Conservation (phyloP, 2,797 vertebrate genomes). For the Pseudopleuronectes americanus region DNA sequence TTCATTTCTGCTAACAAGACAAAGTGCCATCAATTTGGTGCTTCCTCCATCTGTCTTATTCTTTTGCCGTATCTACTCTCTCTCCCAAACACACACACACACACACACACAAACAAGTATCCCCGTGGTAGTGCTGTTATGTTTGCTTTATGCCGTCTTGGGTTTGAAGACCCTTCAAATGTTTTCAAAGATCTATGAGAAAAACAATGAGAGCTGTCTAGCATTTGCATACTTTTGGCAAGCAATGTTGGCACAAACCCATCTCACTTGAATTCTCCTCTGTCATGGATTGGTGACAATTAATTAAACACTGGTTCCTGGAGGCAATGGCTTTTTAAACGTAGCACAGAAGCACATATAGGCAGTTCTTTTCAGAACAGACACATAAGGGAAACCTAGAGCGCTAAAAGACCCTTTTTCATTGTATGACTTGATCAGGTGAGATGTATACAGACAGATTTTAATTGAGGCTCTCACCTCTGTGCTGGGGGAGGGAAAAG, state of each 20-base stretch:
- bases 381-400: conserved; percentile 12
- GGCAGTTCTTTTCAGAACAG: conserved; percentile 24
- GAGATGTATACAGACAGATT: conserved; percentile 33
- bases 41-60: conserved; percentile 29
- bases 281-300: conserved; percentile 61
- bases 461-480: conserved; percentile 29
- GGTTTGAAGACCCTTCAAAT: conserved; percentile 53
- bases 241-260: conserved; percentile 35
- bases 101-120: conserved; percentile 8
- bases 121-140: neutral
- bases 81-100: neutral
- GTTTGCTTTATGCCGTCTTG: conserved; percentile 38
- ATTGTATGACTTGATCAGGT: conserved; percentile 31
- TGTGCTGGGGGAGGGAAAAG: conserved; percentile 43
- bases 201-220: conserved; percentile 45
- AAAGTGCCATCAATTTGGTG: conserved; percentile 6
- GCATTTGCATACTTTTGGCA: conserved; percentile 49
- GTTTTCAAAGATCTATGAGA: conserved; percentile 50
- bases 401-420: conserved; percentile 20
- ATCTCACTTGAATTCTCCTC: conserved; percentile 63
- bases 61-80: conserved; percentile 2
- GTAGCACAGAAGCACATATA: conserved; percentile 25
- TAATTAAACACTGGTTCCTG: conserved; percentile 66
- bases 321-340: conserved; percentile 26
- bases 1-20: conserved; percentile 25